phyloP scores from a whole-genome alignment of 1,140 invertebrate genomes.

The Eriosoma lanigerum region DNA sequence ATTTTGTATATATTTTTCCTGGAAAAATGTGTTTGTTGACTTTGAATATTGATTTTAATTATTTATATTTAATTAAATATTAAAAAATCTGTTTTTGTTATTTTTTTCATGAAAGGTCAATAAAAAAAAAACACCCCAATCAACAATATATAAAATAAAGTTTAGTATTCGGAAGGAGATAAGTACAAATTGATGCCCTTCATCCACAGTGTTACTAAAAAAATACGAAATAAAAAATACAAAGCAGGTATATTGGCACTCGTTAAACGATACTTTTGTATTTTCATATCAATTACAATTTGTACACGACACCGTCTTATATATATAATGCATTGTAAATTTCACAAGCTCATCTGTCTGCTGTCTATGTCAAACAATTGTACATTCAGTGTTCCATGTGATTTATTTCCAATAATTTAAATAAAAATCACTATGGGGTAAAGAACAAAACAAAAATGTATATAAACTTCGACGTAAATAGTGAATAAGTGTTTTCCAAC shows the following conservation, averaged over 20 bases:
- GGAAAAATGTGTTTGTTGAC: no score
- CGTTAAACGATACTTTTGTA: not conserved
- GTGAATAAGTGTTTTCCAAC: conserved; percentile 15
- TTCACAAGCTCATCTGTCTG: conserved; percentile 23
- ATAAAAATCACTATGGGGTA: not conserved
- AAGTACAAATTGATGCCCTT: conserved; percentile 10
- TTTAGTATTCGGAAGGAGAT: not conserved
- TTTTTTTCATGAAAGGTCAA: no score
- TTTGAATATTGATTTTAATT: no score
- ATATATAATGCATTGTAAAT: not conserved
- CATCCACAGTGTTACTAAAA: not conserved
- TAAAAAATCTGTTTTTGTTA: no score
- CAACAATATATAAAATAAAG: not conserved
- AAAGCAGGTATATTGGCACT: not conserved
- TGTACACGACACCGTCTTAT: conserved; percentile 25
- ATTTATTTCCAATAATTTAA: conserved; percentile 26
- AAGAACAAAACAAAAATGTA: conserved; percentile 25
- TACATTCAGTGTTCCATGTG: not conserved
- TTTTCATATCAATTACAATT: conserved; percentile 35
- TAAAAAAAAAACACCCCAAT: not conserved
- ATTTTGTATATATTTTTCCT: no score
- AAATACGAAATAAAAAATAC: not conserved
- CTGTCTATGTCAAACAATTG: conserved; percentile 16
- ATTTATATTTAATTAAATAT: no score
- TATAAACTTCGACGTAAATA: not conserved